Evolutionary conservation across 2,888 invertebrate species (phyloP), one percentile per base, ranked within the genome.

Genomic region (Zhuqinia jingwanae): DNA sequence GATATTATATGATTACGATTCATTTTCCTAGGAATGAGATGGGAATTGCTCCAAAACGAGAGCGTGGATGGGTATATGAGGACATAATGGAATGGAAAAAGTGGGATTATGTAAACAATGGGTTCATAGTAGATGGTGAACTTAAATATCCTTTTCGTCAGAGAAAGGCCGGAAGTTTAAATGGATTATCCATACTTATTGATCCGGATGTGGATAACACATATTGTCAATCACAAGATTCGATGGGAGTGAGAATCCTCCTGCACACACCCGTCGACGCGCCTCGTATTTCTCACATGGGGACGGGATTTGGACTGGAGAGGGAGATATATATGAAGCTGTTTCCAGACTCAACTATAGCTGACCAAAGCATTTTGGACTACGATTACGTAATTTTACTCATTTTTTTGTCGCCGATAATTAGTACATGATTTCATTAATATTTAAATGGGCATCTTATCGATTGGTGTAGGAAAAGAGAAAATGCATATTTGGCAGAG

Each of bases 301-400:
- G 85, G 10, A 63, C 75, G 1, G 79, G 81, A 11, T 53, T 85
- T 27, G 82, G 82, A 11, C 2, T 88, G 10, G 79, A 78, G 3
- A 50, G 65, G 13, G 88, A 88, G 65, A 68, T 78, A 10, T 88
- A 82, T 36, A 56, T 88, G 5, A 75, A 82, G 47, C 60, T 88
- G n/a, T 73, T 25, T 22, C 88, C 88, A 11, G 88, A 85, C 63
- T 77, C 63, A 13, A 88, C 85, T 10, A 22, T 82, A 2, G 85
- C 88, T 0, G 82, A 85, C 25, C 30, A 77, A 42, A 50, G 25
- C 68, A 87, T 81, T 58, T 17, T 70, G 50, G 76, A 87, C 70
- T 82, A 58, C 22, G 20, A 76, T 50, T 68, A 56, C 15, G 87
- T 87, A 58, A 11, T 11, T 15, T 22, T 47, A 22, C 30, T 42